phyloP scores from a whole-genome alignment of 2,888 invertebrate genomes.

The Bellardia bayeri region DNA sequence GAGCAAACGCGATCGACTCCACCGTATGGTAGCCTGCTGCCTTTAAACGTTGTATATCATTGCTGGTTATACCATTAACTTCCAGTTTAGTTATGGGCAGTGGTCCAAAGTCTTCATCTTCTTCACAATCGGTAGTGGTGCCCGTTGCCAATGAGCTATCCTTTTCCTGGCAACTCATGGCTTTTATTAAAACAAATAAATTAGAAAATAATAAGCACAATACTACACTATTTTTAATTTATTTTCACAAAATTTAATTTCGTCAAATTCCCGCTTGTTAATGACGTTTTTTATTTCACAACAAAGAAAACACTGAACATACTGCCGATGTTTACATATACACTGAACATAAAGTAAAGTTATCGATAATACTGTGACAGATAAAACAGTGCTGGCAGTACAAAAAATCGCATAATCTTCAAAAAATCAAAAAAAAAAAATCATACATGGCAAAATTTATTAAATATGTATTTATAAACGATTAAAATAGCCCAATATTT shows the following conservation, averaged over 20 bases:
- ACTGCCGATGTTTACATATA: background rate
- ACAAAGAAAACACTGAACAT: conserved; percentile 11
- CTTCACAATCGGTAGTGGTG: conserved; percentile 85
- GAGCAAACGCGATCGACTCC: conserved; percentile 97
- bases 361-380: conserved; percentile 21
- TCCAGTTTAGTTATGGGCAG: conserved; percentile 89
- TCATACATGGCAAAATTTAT: no score
- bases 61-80: conserved; percentile 94
- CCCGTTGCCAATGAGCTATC: conserved; percentile 83
- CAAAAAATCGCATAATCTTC: no score
- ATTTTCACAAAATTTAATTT: conserved; percentile 28
- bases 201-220: background rate
- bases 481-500: no score
- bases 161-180: conserved; percentile 48
- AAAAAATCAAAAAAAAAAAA: no score
- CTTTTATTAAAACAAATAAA: background rate
- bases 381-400: no score
- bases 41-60: conserved; percentile 96
- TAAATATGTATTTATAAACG: no score
- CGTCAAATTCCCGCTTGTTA: conserved; percentile 21
- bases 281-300: conserved; percentile 39
- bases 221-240: background rate
- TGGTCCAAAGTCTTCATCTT: conserved; percentile 89
- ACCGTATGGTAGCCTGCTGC: conserved; percentile 98
- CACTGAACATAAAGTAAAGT: background rate